phyloP scores from a whole-genome alignment of 2,113 vertebrate genomes.

The Phainopepla nitens region DNA sequence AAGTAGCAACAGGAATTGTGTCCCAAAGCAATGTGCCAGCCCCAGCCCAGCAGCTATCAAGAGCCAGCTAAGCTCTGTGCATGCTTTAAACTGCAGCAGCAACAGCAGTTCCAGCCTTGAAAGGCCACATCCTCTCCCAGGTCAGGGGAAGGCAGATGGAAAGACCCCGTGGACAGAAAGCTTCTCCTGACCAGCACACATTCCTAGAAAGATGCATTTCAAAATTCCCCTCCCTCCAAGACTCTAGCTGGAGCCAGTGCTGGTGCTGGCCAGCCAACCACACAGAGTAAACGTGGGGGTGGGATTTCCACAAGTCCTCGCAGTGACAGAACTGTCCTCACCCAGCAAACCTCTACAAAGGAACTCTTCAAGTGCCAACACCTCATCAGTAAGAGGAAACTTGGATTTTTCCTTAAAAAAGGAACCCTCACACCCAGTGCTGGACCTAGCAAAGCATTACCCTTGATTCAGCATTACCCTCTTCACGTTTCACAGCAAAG shows the following conservation, averaged over 20 bases:
- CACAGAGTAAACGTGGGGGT: rapidly evolving
- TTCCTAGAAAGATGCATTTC: neutral
- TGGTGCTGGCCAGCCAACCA: neutral
- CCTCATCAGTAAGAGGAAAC: neutral
- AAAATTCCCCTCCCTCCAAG: neutral
- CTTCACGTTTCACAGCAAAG: neutral
- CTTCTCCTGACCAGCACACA: neutral
- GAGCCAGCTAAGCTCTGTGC: neutral
- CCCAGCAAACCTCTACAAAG: neutral
- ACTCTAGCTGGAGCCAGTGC: rapidly evolving
- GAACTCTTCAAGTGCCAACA: neutral
- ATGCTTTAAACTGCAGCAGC: rapidly evolving
- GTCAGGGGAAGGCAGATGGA: neutral
- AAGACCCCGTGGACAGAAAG: neutral
- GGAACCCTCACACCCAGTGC: neutral
- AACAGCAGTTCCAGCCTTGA: neutral
- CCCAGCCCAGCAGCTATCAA: neutral
- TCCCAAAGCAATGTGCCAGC: neutral
- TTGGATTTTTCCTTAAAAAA: neutral
- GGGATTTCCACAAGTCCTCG: neutral
- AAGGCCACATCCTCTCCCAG: neutral
- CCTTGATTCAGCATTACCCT: neutral
- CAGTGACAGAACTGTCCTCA: neutral
- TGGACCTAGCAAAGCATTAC: neutral
- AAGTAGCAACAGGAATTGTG: neutral